These are phyloP conservation scores for Lordiphosa andalusiaca DNA, from an alignment of 2,888 invertebrate genomes.

Conservation along the genomic window DNA sequence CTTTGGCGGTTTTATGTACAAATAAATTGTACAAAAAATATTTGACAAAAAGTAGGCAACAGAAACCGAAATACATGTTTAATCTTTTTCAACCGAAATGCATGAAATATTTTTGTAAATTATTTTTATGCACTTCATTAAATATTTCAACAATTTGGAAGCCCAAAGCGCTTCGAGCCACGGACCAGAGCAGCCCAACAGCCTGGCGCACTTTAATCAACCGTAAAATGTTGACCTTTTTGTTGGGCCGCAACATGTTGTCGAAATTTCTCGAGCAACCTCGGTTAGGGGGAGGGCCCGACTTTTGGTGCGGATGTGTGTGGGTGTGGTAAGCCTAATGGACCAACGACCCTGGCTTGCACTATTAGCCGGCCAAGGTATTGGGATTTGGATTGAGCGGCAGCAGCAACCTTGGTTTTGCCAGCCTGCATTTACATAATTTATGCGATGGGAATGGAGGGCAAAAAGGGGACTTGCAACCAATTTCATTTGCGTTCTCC, in stretches of 20 bases:
- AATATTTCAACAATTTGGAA: slow-evolving; percentile 69
- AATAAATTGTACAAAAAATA: slow-evolving; percentile 62
- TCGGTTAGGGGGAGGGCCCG: background rate
- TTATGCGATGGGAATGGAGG: slow-evolving; percentile 50
- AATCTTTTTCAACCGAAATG: slow-evolving; percentile 57
- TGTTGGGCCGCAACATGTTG: slow-evolving; percentile 66
- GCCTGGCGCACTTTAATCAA: slow-evolving; percentile 71
- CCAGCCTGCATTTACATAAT: slow-evolving; percentile 75
- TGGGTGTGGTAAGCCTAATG: slow-evolving; percentile 57
- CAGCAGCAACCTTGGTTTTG: slow-evolving; percentile 14
- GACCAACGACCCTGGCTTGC: slow-evolving; percentile 34
- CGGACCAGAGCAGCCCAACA: slow-evolving; percentile 16
- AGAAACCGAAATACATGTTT: slow-evolving; percentile 28
- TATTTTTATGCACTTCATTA: slow-evolving; percentile 70
- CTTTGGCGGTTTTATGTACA: slow-evolving; percentile 68
- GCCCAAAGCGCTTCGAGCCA: slow-evolving; percentile 37
- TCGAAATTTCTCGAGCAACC: slow-evolving; percentile 37
- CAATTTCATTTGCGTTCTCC: slow-evolving; percentile 49
- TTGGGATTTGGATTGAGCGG: slow-evolving; percentile 36
- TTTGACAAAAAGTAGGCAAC: slow-evolving; percentile 62
- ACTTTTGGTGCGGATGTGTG: slow-evolving; percentile 5
- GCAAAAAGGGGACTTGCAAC: slow-evolving; percentile 31
- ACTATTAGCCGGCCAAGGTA: slow-evolving; percentile 42
- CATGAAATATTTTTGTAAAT: slow-evolving; percentile 68
- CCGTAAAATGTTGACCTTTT: slow-evolving; percentile 75